These are phyloP conservation scores for Myanophis thanlyinensis DNA, from an alignment of 2,113 vertebrate species.

Conservation along the genomic window DNA sequence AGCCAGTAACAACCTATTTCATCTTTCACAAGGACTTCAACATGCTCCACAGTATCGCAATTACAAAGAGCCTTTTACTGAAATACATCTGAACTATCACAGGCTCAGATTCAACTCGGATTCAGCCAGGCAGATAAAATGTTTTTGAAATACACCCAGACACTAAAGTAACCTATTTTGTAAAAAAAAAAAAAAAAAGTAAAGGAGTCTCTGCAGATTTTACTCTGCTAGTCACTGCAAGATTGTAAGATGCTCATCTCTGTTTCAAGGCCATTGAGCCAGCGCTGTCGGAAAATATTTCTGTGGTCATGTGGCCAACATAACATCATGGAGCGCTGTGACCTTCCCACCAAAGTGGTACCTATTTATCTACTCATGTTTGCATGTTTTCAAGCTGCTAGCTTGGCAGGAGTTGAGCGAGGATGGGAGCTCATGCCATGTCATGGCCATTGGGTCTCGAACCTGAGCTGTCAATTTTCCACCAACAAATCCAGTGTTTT, in stretches of 20 bases:
- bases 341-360: neutral
- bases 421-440: no score
- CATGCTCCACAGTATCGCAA: neutral
- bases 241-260: neutral
- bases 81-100: neutral
- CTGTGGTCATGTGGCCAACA: no score
- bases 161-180: neutral
- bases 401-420: no score
- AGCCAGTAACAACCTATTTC: neutral
- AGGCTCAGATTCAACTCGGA: neutral
- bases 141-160: neutral
- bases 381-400: no score
- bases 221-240: neutral
- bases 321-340: neutral
- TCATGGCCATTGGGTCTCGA: no score
- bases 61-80: neutral
- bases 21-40: neutral
- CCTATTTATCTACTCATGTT: neutral
- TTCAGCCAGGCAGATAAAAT: neutral
- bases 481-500: no score
- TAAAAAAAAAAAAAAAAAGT: no score
- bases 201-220: neutral
- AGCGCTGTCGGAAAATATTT: neutral
- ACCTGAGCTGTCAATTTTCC: no score
- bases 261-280: neutral